Evolutionary conservation across 1,140 invertebrate genomes (phyloP), one percentile per base, ranked within the genome.

Genomic region (Spodoptera frugiperda): DNA sequence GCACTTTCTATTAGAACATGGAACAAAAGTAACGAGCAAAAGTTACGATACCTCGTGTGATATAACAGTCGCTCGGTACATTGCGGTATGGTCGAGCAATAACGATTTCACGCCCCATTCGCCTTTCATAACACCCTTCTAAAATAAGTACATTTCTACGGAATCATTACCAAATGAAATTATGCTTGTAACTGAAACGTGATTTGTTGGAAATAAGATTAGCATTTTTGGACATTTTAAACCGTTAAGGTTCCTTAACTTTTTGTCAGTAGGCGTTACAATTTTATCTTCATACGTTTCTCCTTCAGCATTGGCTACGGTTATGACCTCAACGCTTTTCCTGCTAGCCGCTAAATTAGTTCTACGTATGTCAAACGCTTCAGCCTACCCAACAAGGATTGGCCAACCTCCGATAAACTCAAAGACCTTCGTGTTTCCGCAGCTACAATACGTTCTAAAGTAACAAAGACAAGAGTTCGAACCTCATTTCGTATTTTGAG

Each of bases 1-100:
- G 86, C 83, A 90, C 91, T 93, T 93, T 92, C 91, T 93, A 93
- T 82, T 82, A 80, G 79, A 80, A 80, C 82, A 78, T 73, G 61
- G 77, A 82, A 82, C 78, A 82, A 84, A 82, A 83, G 81, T 85
- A 85, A 86, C 84, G 82, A 87, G 86, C 88, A 90, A 87, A 86
- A 89, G 87, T 90, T 91, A 92, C 90, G 89, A 91, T 91, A 90
- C 88, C 87, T 89, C 80, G 82, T 85, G 84, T 93, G 91, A 91
- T 90, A 93, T 91, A 91, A 93, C 81, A 46, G 76, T 54, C 5
- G 78, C 71, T 73, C 63, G 19, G 78, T 72, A 49, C 33, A 67
- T 53, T 79, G 80, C 76, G 76, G 75, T 80, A 79, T 51, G 79
- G 74, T 65, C 49, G 48, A 74, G 51, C 67, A 59, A 72, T 78